Conservation (phyloP, 2,797 vertebrate species). For the Galaxias olidus region DNA sequence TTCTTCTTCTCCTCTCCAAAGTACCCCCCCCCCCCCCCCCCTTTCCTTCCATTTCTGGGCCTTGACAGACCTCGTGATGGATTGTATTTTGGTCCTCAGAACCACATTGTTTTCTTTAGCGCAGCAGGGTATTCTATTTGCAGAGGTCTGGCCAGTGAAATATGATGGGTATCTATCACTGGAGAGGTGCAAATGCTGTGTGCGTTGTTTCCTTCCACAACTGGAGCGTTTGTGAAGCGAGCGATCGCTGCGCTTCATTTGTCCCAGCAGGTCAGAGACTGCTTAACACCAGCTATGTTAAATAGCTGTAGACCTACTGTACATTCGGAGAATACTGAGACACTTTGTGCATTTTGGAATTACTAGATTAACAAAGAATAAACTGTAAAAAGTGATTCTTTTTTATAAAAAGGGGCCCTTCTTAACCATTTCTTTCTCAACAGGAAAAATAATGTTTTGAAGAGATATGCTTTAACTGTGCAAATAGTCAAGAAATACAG, state of each 20-base stretch:
- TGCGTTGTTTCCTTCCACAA: conserved; percentile 56
- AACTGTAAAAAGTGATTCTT: conserved; percentile 17
- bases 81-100: conserved; percentile 95
- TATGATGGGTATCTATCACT: conserved; percentile 93
- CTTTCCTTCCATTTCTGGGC: conserved; percentile 63
- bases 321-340: not conserved
- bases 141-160: conserved; percentile 88
- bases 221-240: conserved; percentile 47
- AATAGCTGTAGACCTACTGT: conserved; percentile 20
- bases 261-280: conserved; percentile 32
- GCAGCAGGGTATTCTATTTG: conserved; percentile 99
- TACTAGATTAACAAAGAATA: not conserved
- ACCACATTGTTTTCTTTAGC: conserved; percentile 99
- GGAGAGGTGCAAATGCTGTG: conserved; percentile 82
- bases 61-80: conserved; percentile 92
- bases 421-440: too few species aligned
- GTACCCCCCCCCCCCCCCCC: conserved; percentile 57
- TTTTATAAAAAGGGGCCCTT: too few species aligned
- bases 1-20: too few species aligned
- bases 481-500: conserved; percentile 19
- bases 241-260: conserved; percentile 54
- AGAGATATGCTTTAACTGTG: conserved; percentile 38
- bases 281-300: conserved; percentile 16
- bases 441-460: conserved; percentile 4
- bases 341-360: too few species aligned